Evolutionary conservation across 2,113 vertebrate genomes (phyloP).

Genomic region (Odobenus rosmarus): DNA sequence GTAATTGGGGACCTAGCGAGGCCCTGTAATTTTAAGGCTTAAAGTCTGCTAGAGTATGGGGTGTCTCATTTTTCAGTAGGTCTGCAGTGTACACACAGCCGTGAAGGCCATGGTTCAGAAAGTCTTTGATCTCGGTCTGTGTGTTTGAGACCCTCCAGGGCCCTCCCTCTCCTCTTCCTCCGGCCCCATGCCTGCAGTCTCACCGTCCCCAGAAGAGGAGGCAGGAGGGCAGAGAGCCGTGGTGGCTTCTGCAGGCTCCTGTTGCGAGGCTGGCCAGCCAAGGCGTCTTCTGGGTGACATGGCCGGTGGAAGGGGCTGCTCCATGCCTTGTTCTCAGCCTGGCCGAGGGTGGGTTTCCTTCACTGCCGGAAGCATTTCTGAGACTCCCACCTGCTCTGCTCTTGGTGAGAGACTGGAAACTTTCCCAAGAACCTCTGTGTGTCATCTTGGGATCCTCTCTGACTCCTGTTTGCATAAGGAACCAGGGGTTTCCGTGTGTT

Average conservation of each 20-base stretch:
- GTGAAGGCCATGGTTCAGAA: background rate
- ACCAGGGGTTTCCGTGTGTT: background rate
- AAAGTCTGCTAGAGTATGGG: background rate
- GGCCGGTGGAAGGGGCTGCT: background rate
- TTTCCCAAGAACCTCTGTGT: background rate
- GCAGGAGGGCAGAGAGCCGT: background rate
- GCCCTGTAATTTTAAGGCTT: constrained; percentile 29
- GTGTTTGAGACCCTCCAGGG: background rate
- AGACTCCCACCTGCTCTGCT: background rate
- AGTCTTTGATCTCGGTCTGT: background rate
- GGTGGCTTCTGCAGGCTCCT: background rate
- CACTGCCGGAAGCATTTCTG: background rate
- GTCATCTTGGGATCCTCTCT: background rate
- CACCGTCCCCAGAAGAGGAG: background rate
- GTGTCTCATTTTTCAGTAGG: background rate
- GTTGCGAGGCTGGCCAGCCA: rapidly evolving
- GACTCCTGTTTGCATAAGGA: background rate
- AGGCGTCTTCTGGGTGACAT: background rate
- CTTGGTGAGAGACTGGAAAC: background rate
- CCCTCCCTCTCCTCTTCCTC: background rate
- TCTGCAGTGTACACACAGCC: background rate
- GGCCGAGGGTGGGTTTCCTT: background rate
- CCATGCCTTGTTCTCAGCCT: background rate
- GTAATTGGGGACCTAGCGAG: background rate
- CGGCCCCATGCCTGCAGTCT: background rate